Conservation (phyloP, 92 coral and sea anemone species). For the Zoanthus gigantus region DNA sequence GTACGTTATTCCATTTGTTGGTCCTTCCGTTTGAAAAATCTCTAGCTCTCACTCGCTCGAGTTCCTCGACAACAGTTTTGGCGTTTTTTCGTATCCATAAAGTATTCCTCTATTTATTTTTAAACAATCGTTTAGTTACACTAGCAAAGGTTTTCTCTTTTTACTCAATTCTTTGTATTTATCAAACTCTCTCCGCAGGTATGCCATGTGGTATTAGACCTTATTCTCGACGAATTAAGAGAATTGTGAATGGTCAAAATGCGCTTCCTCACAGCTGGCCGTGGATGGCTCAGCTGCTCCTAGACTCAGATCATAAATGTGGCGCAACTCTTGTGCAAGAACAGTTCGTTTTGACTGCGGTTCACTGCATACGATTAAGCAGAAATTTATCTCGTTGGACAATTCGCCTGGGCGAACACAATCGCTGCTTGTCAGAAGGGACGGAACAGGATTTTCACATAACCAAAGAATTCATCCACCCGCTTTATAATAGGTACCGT, state of each 20-base stretch:
- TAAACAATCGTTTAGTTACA: no score
- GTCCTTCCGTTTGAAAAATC: no score
- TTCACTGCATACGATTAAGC: conserved; percentile 1
- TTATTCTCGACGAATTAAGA: neutral
- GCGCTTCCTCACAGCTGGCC: conserved; percentile 36
- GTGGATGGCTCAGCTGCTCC: conserved; percentile 8
- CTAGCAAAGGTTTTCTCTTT: no score
- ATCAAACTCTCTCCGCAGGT: neutral
- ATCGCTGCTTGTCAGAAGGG: neutral
- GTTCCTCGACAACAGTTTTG: no score
- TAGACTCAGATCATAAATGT: neutral
- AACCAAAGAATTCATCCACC: neutral
- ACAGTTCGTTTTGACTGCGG: conserved; percentile 36
- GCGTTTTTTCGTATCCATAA: no score
- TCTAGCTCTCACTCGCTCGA: no score
- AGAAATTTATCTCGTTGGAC: conserved; percentile 5
- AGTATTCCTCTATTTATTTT: no score
- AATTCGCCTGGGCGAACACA: conserved; percentile 9
- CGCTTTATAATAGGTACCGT: conserved; percentile 2
- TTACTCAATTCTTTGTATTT: no score
- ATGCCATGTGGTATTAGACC: neutral
- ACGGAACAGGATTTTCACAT: conserved; percentile 21
- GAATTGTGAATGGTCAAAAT: conserved; percentile 19
- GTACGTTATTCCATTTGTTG: no score
- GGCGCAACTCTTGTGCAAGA: conserved; percentile 29